phyloP scores from a whole-genome alignment of 2,113 vertebrate species.

The Clinocottus analis region DNA sequence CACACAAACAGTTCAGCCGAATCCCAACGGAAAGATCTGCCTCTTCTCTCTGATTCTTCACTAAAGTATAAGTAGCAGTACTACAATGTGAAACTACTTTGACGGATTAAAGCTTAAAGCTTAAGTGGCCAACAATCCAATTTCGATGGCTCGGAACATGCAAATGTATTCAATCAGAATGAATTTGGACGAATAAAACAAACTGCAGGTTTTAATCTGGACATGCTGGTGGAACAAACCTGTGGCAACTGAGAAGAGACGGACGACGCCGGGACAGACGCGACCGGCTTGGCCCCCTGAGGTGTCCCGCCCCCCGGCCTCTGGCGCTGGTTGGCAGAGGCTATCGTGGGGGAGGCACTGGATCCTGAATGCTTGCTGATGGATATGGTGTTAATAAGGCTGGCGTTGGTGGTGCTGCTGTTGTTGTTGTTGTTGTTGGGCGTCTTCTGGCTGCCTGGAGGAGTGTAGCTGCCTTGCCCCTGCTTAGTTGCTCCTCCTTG shows the following conservation, averaged over 20 bases:
- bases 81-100: not conserved
- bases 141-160: not conserved
- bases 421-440: slow-evolving; percentile 67
- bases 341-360: slow-evolving; percentile 61
- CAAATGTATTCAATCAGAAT: not conserved
- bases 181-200: not conserved
- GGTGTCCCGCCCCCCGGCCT: slow-evolving; percentile 70
- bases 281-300: slow-evolving; percentile 80
- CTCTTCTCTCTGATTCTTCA: not conserved
- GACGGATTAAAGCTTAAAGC: not conserved
- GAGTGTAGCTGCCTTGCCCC: slow-evolving; percentile 66
- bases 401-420: slow-evolving; percentile 72
- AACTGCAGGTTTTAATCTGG: not conserved
- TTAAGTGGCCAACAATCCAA: no score
- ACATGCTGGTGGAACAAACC: slow-evolving; percentile 60
- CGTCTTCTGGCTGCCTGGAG: slow-evolving; percentile 74
- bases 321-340: slow-evolving; percentile 73
- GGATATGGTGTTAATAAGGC: slow-evolving; percentile 77
- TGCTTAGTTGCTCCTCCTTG: slow-evolving; percentile 62
- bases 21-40: not conserved
- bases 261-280: slow-evolving; percentile 70
- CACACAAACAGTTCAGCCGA: not conserved
- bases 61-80: not conserved
- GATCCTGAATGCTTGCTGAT: slow-evolving; percentile 75
- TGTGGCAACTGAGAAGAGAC: slow-evolving; percentile 80